A percentile compares a stretch with the other conserved stretches of the same genome.
Evolutionary conservation across 2,888 invertebrate species (phyloP).

Genomic region (Aromia moschata): DNA sequence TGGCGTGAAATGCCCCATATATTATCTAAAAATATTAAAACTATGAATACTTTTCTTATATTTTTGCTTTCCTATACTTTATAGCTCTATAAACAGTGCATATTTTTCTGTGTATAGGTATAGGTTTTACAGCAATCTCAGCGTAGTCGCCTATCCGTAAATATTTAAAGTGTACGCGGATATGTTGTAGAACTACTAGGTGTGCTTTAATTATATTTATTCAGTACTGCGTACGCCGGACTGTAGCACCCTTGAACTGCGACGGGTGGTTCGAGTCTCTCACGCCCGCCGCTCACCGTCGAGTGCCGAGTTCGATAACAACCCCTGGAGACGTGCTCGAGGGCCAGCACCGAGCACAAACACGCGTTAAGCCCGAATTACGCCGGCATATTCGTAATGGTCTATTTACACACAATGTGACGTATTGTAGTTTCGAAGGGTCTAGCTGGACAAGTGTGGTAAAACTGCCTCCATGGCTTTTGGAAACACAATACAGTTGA

Average conservation of each 20-base stretch:
- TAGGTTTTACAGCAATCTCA: too few relatives aligned
- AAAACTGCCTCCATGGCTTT: too few relatives aligned
- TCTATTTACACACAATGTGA: too few relatives aligned
- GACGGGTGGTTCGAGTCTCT: constrained; percentile 45
- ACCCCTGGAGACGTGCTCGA: constrained; percentile 51
- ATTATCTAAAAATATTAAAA: neutral
- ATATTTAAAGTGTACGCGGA: neutral
- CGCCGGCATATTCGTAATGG: too few relatives aligned
- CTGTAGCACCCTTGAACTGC: constrained; percentile 41
- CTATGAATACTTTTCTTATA: neutral
- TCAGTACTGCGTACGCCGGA: constrained; percentile 41
- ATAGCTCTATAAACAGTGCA: too few relatives aligned
- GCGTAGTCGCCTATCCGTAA: too few relatives aligned
- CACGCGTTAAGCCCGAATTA: constrained; percentile 23
- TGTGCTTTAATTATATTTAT: constrained; percentile 48
- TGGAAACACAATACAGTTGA: too few relatives aligned
- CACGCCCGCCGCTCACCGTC: constrained; percentile 42
- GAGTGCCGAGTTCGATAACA: constrained; percentile 46
- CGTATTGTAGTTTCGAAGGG: too few relatives aligned
- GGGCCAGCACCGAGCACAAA: constrained; percentile 43
- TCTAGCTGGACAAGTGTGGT: too few relatives aligned
- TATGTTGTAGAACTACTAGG: constrained; percentile 28
- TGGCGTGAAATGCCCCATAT: too few relatives aligned
- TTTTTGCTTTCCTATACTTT: neutral
- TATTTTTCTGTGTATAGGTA: too few relatives aligned